Conservation (phyloP, 2,888 invertebrate species). For the Oeneis ivallda region DNA sequence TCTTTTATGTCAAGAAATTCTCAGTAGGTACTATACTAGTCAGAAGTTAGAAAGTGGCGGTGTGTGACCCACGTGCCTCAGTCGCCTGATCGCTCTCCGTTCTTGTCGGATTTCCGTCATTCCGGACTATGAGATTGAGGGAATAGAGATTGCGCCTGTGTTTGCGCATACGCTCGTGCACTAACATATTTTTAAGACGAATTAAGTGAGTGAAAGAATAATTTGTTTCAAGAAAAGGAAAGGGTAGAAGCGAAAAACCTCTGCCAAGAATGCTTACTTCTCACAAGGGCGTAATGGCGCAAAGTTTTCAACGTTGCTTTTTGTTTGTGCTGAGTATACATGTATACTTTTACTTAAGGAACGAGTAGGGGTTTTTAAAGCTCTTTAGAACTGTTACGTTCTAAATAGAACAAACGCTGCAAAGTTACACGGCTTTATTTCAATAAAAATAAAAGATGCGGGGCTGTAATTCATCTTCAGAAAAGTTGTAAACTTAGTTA, state of each 20-base stretch:
- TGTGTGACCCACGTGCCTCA: no score
- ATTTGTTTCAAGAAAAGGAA: neutral
- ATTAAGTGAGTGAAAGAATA: neutral
- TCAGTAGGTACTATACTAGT: no score
- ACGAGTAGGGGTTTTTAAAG: neutral
- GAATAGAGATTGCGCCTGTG: no score
- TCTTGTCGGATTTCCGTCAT: no score
- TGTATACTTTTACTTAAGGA: no score
- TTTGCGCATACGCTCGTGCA: no score
- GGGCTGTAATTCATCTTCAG: neutral
- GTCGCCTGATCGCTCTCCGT: no score
- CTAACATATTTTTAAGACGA: no score
- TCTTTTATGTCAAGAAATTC: no score
- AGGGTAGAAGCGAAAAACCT: neutral
- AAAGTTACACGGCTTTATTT: neutral
- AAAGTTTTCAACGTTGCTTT: conserved; percentile 12
- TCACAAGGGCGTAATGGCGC: conserved; percentile 10
- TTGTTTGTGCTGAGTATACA: neutral
- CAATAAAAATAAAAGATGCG: neutral
- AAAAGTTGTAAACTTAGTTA: neutral
- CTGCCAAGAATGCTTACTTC: neutral
- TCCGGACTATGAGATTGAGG: no score
- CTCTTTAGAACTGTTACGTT: neutral
- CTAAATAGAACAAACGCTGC: neutral
- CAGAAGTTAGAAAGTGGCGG: no score